Base-by-base conservation (phyloP, 2,888 invertebrate species). In the Polymixis flavicincta region DNA sequence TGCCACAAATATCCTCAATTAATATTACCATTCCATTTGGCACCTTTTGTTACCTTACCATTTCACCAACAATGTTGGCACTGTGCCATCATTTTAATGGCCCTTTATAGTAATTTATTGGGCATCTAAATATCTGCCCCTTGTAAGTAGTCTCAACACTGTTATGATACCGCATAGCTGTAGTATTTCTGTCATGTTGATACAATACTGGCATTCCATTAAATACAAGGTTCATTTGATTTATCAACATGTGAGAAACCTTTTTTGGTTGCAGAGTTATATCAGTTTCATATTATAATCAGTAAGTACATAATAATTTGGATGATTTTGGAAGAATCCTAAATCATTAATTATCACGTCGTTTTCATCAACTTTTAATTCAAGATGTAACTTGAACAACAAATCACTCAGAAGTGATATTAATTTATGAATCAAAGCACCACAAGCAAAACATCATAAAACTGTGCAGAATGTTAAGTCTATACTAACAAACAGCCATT, bases 61-160 rank as follows among this genome's bases (percentile, higher is more conserved):
- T 88, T 87, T 85, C 85, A 83, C 76, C 37, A 13, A 65, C 54
- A 67, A 65, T 1, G 9, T 81, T 89, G 91, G 90, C 87, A 72
- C 0, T 0, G 0, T 73, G 85, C 87, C 85, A 85, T 71, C 54
- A 72, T 80, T 67, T 77, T 82, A 83, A 89, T 82, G 69, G 79
- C 70, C 69, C 60, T 76, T 80, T 84, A 76, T 76, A 78, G 76
- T 79, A 76, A 82, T 85, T 83, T 87, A 87, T 85, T 80, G 67
- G 42, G 28, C 55, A 70, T 75, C 74, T 78, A 80, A 86, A 87
- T 75, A 74, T 45, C 76, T 72, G 60, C 65, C 65, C 37, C 67
- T 74, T 76, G 64, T 77, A 68, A n/a, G 2, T 61, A 55, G 65
- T 28, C 25, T 71, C 64, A 60, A 76, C 77, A 80, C 52, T 63